These are phyloP conservation scores for Penaeus chinensis DNA, from an alignment of 1,140 invertebrate genomes.

Conservation along the genomic window DNA sequence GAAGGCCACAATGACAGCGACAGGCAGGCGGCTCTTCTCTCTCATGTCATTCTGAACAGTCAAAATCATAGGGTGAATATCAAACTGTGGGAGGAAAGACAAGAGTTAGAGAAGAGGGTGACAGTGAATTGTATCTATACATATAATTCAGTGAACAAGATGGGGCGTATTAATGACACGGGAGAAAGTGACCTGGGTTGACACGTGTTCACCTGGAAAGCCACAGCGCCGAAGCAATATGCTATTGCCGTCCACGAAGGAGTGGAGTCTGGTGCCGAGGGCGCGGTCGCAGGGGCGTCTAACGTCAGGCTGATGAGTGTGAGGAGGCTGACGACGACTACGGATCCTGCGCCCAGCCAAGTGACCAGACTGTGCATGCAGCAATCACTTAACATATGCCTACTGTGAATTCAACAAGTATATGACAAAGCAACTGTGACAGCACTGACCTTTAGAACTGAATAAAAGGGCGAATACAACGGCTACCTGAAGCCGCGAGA, in stretches of 20 bases:
- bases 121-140: no score
- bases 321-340: conserved; percentile 30
- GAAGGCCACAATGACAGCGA: conserved; percentile 40
- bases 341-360: conserved; percentile 29
- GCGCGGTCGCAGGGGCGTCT: background rate
- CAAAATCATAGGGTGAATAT: conserved; percentile 51
- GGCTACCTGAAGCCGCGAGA: no score
- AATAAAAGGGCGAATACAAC: no score
- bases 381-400: no score
- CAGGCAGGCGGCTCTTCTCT: conserved; percentile 19
- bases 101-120: background rate
- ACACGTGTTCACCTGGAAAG: conserved; percentile 35
- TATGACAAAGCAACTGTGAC: no score
- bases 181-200: background rate
- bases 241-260: conserved; percentile 26
- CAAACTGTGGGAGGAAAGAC: conserved; percentile 22
- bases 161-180: background rate
- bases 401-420: no score
- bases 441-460: no score
- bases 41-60: conserved; percentile 53
- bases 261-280: background rate
- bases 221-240: conserved; percentile 48
- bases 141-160: no score
- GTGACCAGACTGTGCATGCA: conserved; percentile 36
- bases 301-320: conserved; percentile 26